Evolutionary conservation across 2,888 invertebrate species (phyloP).

Genomic region (Proisotoma minuta): DNA sequence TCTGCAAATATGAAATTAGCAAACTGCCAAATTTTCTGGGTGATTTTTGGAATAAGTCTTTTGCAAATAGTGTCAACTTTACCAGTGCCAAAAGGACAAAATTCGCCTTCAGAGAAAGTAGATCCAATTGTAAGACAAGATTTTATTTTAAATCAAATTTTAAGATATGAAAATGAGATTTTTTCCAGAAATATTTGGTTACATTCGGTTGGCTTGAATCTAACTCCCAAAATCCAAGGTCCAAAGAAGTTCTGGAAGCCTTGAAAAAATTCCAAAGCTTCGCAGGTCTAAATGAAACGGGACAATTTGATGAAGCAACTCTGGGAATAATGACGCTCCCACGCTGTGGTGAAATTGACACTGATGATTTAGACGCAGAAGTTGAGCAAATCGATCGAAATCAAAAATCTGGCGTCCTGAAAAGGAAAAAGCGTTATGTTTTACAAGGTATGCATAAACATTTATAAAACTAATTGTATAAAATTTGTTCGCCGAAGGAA

Average conservation of each 20-base stretch:
- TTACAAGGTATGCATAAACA: conserved; percentile 6
- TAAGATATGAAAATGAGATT: background rate
- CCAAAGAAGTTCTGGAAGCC: background rate
- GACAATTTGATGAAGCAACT: background rate
- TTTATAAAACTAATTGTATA: too few species aligned
- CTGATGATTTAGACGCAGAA: background rate
- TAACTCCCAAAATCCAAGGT: background rate
- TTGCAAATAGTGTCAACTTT: too few species aligned
- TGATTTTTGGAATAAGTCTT: too few species aligned
- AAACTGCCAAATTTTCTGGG: too few species aligned
- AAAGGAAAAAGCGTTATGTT: background rate
- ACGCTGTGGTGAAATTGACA: background rate
- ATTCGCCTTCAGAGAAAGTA: background rate
- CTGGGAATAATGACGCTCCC: background rate
- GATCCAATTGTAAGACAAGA: conserved; percentile 6
- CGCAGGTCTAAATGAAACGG: background rate
- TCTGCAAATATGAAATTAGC: too few species aligned
- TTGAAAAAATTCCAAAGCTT: conserved; percentile 1
- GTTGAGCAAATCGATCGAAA: background rate
- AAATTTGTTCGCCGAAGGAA: conserved; percentile 58
- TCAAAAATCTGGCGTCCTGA: background rate
- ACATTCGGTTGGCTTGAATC: background rate
- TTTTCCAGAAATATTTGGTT: background rate
- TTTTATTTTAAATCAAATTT: background rate
- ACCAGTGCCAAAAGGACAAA: too few species aligned